Conservation (phyloP, 2,888 invertebrate species). For the Morpho deidamia region DNA sequence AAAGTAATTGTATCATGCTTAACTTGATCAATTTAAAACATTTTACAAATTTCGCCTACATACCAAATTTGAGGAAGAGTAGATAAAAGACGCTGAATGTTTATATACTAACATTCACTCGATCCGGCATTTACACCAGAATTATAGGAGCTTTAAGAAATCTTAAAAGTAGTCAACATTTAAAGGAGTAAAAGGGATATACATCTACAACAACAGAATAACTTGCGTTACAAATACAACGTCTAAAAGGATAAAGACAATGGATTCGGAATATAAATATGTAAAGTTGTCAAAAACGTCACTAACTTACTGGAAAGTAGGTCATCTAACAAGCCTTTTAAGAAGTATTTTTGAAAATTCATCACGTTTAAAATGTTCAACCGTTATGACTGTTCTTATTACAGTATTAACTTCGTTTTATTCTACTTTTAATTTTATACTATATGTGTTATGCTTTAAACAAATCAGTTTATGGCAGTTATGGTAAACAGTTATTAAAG, state of each 20-base stretch:
- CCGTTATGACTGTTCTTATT: neutral
- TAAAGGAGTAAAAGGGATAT: slow-evolving; percentile 23
- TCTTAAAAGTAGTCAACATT: slow-evolving; percentile 76
- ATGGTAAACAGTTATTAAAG: slow-evolving; percentile 2
- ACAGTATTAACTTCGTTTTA: neutral
- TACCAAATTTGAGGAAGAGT: neutral
- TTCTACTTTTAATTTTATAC: slow-evolving; percentile 4
- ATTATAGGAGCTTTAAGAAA: slow-evolving; percentile 43
- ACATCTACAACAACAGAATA: slow-evolving; percentile 35
- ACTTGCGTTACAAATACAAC: slow-evolving; percentile 39
- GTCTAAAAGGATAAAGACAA: slow-evolving; percentile 63
- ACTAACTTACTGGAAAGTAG: slow-evolving; percentile 30
- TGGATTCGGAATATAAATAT: slow-evolving; percentile 57
- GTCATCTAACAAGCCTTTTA: slow-evolving; percentile 20
- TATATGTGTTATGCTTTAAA: neutral
- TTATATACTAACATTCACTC: slow-evolving; percentile 8
- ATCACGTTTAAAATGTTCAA: slow-evolving; percentile 1
- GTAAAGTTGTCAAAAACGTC: slow-evolving; percentile 70
- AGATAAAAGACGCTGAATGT: neutral
- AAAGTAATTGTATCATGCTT: neutral
- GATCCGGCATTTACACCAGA: slow-evolving; percentile 10
- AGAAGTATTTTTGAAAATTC: slow-evolving; percentile 1
- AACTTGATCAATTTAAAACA: neutral
- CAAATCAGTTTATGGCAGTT: slow-evolving; percentile 16
- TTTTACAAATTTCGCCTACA: neutral